Evolutionary conservation across 2,797 vertebrate species (phyloP).

Genomic region (Micrastur ruficollis): DNA sequence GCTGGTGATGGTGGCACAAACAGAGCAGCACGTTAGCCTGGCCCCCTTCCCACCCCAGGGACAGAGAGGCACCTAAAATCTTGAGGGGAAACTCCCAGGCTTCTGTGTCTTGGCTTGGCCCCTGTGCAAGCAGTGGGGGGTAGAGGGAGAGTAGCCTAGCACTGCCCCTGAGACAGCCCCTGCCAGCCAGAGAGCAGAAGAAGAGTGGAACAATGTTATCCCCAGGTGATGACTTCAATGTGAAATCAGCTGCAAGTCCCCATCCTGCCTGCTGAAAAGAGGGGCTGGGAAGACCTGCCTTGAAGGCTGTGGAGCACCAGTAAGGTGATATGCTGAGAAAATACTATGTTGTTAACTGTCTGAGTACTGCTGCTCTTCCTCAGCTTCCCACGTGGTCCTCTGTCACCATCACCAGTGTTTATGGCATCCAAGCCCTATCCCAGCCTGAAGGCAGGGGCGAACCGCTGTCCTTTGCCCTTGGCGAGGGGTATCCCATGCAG

Average conservation of each 20-base stretch:
- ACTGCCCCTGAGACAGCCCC: neutral
- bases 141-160: neutral
- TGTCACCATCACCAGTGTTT: neutral
- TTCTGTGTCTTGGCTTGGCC: neutral
- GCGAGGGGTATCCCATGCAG: fast-evolving
- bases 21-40: fast-evolving
- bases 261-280: neutral
- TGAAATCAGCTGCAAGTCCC: slow-evolving; percentile 2
- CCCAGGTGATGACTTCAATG: slow-evolving; percentile 23
- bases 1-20: neutral
- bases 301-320: neutral
- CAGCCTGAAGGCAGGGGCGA: too few relatives aligned
- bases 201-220: slow-evolving; percentile 14
- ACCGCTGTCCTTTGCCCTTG: too few relatives aligned
- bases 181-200: slow-evolving; percentile 2
- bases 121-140: neutral
- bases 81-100: neutral
- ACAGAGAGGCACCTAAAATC: neutral
- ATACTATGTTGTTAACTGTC: neutral
- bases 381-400: neutral
- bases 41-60: neutral
- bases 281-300: neutral
- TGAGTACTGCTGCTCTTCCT: neutral
- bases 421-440: neutral
- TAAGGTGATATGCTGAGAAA: slow-evolving; percentile 57